A percentile compares a stretch with the other conserved stretches of the same genome.
Conservation (phyloP, 2,888 invertebrate genomes). For the Apodemia mormo region DNA sequence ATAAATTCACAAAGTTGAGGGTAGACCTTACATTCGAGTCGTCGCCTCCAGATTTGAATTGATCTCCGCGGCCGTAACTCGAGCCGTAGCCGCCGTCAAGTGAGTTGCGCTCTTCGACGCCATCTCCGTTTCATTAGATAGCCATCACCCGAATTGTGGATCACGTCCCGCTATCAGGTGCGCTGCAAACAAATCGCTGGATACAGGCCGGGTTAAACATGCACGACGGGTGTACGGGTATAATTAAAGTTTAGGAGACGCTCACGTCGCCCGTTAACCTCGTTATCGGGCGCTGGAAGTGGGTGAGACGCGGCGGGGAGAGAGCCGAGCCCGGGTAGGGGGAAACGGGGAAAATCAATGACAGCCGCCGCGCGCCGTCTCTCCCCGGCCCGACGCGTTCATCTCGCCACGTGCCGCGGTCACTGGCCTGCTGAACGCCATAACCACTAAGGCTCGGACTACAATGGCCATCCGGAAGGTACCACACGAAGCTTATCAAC, state of each 20-base stretch:
- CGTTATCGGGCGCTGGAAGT: constrained; percentile 82
- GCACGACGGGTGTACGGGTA: constrained; percentile 79
- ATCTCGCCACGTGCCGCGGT: constrained; percentile 80
- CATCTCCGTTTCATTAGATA: constrained; percentile 62
- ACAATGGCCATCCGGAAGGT: constrained; percentile 24
- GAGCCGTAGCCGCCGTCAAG: constrained; percentile 42
- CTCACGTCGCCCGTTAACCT: constrained; percentile 83
- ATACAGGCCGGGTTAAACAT: constrained; percentile 79
- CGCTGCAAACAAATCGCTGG: constrained; percentile 75
- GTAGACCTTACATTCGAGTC: constrained; percentile 49
- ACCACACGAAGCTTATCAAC: neutral
- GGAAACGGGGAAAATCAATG: constrained; percentile 80
- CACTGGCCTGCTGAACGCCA: constrained; percentile 68
- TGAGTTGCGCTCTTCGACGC: constrained; percentile 50
- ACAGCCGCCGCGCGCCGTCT: constrained; percentile 80
- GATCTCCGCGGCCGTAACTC: constrained; percentile 41
- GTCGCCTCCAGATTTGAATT: constrained; percentile 53
- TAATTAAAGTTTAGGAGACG: constrained; percentile 82
- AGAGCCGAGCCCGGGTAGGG: constrained; percentile 59
- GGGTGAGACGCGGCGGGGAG: constrained; percentile 78
- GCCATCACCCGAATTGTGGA: constrained; percentile 58
- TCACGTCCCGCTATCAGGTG: constrained; percentile 72
- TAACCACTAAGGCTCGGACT: constrained; percentile 43
- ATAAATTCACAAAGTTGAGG: constrained; percentile 45
- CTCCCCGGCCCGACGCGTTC: constrained; percentile 78